A percentile compares a stretch with the other conserved stretches of the same genome.
These are phyloP conservation scores for Sebastes flavidus DNA, from an alignment of 2,797 vertebrate genomes.

Conservation along the genomic window DNA sequence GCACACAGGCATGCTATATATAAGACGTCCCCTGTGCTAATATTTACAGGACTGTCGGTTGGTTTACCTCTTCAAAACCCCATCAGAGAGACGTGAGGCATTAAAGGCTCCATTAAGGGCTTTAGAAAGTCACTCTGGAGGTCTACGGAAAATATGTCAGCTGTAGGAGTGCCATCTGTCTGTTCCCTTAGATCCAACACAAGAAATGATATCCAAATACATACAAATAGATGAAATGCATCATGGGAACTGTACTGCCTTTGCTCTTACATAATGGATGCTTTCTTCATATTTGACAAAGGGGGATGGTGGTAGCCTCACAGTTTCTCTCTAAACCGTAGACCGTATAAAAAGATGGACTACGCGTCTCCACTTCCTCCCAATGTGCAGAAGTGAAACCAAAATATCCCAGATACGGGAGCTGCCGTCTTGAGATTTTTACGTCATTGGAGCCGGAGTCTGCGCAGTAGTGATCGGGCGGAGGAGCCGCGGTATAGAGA, in stretches of 20 bases:
- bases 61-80: conserved; percentile 56
- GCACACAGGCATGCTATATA: conserved; percentile 17
- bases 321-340: background rate
- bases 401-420: no score
- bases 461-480: no score
- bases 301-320: background rate
- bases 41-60: conserved; percentile 68
- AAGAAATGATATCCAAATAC: background rate
- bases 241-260: background rate
- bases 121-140: conserved; percentile 46
- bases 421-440: no score
- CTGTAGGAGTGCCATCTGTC: conserved; percentile 32
- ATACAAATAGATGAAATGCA: background rate
- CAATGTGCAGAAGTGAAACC: no score
- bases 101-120: conserved; percentile 67
- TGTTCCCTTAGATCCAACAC: conserved; percentile 1
- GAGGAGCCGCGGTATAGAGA: no score
- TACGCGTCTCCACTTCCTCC: no score
- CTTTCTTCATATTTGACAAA: background rate
- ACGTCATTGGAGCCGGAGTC: no score
- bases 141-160: conserved; percentile 26
- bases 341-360: no score
- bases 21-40: conserved; percentile 49
- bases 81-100: conserved; percentile 49
- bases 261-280: background rate